A percentile compares a stretch with the other conserved stretches of the same genome.
phyloP scores from a whole-genome alignment of 2,113 vertebrate species.

The Pycnonotus jocosus region DNA sequence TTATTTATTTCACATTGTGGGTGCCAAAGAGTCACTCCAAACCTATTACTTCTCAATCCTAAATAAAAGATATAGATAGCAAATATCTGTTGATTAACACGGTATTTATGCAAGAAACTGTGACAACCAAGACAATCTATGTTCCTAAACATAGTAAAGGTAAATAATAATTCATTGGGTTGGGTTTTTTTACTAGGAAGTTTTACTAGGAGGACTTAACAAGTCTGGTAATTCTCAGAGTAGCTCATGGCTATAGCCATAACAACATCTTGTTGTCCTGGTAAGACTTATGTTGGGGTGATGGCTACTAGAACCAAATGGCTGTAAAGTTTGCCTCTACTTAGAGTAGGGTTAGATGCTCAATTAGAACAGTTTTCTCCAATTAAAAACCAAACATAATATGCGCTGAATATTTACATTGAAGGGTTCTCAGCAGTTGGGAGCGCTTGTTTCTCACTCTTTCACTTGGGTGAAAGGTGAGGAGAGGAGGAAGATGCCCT shows the following conservation, averaged over 20 bases:
- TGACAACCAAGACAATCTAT: neutral
- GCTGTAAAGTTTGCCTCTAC: neutral
- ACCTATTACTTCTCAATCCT: neutral
- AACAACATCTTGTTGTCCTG: neutral
- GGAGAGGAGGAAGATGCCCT: neutral
- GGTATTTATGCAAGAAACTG: neutral
- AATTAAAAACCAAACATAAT: neutral
- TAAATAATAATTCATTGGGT: neutral
- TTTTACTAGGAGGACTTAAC: neutral
- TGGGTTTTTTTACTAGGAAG: neutral
- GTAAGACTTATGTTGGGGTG: neutral
- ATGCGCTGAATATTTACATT: neutral
- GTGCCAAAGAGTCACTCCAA: neutral
- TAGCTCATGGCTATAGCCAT: neutral
- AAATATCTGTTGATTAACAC: neutral
- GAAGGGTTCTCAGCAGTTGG: neutral
- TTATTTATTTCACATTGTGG: neutral
- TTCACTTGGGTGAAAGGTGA: neutral
- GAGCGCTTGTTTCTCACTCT: neutral
- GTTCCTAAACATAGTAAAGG: neutral
- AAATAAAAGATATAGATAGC: neutral
- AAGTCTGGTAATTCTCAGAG: neutral
- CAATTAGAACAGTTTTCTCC: neutral
- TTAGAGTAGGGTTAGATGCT: neutral
- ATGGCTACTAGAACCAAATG: neutral